Evolutionary conservation across 2,888 invertebrate species (phyloP).

Genomic region (Drosophila cognata): DNA sequence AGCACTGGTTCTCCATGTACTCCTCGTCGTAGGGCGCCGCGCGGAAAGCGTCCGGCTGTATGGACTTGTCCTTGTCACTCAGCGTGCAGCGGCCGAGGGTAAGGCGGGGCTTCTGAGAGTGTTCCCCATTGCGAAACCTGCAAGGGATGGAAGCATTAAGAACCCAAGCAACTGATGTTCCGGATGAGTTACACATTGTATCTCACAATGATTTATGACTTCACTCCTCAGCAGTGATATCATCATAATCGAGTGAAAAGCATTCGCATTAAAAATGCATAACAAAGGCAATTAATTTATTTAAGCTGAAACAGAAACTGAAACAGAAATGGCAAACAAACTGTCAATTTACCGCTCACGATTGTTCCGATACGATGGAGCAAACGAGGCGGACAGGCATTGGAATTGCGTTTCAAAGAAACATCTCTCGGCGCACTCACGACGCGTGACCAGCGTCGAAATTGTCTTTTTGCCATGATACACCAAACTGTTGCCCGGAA

Average conservation of each 20-base stretch:
- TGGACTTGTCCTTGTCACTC: slow-evolving; percentile 90
- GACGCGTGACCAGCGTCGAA: slow-evolving; percentile 87
- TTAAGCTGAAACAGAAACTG: slow-evolving; percentile 1
- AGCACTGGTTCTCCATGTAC: slow-evolving; percentile 94
- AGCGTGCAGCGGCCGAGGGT: slow-evolving; percentile 88
- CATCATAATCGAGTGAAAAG: slow-evolving; percentile 63
- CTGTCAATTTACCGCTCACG: slow-evolving; percentile 83
- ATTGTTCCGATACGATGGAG: slow-evolving; percentile 84
- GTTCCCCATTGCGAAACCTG: slow-evolving; percentile 63
- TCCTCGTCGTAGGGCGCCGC: slow-evolving; percentile 91
- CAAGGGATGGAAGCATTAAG: neutral
- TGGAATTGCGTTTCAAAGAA: slow-evolving; percentile 86
- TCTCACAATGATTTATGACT: slow-evolving; percentile 60
- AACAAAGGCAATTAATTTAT: slow-evolving; percentile 67
- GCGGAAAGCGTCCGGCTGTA: slow-evolving; percentile 91
- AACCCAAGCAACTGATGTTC: slow-evolving; percentile 1
- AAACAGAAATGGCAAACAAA: slow-evolving; percentile 32
- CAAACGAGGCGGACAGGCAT: slow-evolving; percentile 87
- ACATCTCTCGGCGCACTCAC: slow-evolving; percentile 89
- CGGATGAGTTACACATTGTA: slow-evolving; percentile 23
- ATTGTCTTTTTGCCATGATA: slow-evolving; percentile 88
- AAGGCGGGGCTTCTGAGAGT: slow-evolving; percentile 45
- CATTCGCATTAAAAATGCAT: slow-evolving; percentile 63
- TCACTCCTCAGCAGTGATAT: slow-evolving; percentile 50
- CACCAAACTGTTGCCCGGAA: slow-evolving; percentile 90